Base-by-base conservation (phyloP, 2,888 invertebrate species). In the Unio delphinus region DNA sequence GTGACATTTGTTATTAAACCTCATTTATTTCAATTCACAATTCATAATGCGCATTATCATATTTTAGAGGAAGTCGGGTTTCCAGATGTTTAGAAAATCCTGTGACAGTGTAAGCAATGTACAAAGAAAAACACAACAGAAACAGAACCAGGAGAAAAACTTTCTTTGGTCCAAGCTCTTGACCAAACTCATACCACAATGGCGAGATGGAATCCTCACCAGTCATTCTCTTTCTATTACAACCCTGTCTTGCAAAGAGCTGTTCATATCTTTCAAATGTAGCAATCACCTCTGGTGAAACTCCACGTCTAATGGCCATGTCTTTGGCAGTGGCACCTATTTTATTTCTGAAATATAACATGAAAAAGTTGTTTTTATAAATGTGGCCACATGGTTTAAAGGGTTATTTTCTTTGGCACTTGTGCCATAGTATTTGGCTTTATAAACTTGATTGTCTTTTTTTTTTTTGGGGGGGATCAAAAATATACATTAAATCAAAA, bases 291-390 rank as follows among this genome's bases (percentile, higher is more conserved):
- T 71, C 63, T 30, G 23, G 26, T n/a, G 74, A 68, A 20, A 82
- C 80, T 18, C 82, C 81, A 30, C 80, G 67, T 56, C 82, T 70
- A 23, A 65, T 58, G 62, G 80, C 79, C 65, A 81, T 65, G 23
- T 67, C 67, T 54, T 70, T 68, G n/a, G 80, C 79, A 23, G 74
- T 78, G 58, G 75, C 75, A 28, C 77, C 76, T 56, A 73, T 70
- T 55, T 73, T 68, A 62, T 82, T 82, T 59, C 82, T 81, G 72
- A 15, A 64, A 64, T 57, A 62, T 18, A 18, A 34, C 30, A 62
- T n/a, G 15, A 62, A 23, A 45, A 45, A 45, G 45, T 45, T 7
- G 6, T 34, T 34, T 34, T 45, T 45, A 45, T n/a, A 58, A 58
- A 18, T 23, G 8, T 17, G 11, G 58, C 26, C 17, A 26, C 58